Evolutionary conservation across 2,888 invertebrate genomes (phyloP).

Genomic region (Apotomis turbidana): DNA sequence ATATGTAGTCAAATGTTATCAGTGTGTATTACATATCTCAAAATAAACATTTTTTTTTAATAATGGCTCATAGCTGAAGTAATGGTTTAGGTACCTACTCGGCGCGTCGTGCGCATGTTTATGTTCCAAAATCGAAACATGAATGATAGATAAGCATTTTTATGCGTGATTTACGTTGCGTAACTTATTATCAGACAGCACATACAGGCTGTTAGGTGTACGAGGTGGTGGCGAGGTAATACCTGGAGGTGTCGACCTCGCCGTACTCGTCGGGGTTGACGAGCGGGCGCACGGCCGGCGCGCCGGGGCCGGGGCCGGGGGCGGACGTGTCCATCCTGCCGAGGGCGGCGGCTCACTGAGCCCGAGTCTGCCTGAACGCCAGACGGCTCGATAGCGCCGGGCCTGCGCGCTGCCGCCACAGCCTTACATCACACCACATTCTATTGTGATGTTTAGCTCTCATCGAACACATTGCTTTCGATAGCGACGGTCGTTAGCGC

Average conservation of each 20-base stretch:
- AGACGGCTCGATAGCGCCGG: slow-evolving; percentile 38
- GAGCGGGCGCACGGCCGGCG: slow-evolving; percentile 84
- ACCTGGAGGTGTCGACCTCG: slow-evolving; percentile 93
- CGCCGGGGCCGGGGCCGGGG: slow-evolving; percentile 49
- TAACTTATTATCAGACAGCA: background rate
- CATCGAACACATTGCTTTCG: background rate
- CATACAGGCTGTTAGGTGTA: background rate
- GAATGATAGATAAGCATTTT: background rate
- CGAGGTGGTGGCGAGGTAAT: slow-evolving; percentile 48
- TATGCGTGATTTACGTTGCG: background rate
- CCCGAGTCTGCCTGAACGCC: slow-evolving; percentile 12
- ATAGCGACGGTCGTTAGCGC: background rate
- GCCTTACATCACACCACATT: background rate
- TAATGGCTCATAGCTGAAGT: background rate
- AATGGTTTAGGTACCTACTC: background rate
- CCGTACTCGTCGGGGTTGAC: slow-evolving; percentile 93
- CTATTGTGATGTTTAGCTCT: background rate
- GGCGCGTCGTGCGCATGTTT: background rate
- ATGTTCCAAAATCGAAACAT: background rate
- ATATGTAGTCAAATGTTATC: too few relatives aligned
- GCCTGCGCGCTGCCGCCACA: slow-evolving; percentile 22
- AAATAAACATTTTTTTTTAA: background rate
- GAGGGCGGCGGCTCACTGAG: slow-evolving; percentile 50
- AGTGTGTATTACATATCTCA: background rate
- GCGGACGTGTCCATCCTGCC: slow-evolving; percentile 62